Evolutionary conservation across 2,113 vertebrate genomes (phyloP).

Genomic region (Pelusios castaneus): DNA sequence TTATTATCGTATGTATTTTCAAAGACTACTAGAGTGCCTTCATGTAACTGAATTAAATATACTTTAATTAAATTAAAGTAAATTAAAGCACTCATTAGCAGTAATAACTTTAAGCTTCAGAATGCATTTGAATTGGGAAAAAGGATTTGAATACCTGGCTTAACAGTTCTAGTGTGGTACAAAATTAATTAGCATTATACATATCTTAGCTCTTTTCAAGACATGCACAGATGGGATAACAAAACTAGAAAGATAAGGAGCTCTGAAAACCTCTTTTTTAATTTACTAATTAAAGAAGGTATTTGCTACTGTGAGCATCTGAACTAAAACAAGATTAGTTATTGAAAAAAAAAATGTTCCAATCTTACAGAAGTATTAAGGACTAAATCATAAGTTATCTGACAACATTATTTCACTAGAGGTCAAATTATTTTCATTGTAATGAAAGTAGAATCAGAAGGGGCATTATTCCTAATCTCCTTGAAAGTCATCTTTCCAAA

Average conservation of each 20-base stretch:
- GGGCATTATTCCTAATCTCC: background rate
- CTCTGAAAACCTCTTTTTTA: slow-evolving; percentile 67
- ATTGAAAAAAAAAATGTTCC: slow-evolving; percentile 46
- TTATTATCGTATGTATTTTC: slow-evolving; percentile 69
- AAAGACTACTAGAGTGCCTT: slow-evolving; percentile 60
- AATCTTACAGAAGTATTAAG: slow-evolving; percentile 51
- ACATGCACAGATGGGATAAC: slow-evolving; percentile 66
- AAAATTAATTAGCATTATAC: slow-evolving; percentile 77
- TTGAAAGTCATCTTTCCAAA: background rate
- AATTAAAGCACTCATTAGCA: slow-evolving; percentile 76
- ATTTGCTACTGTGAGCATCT: slow-evolving; percentile 63
- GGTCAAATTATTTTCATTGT: slow-evolving; percentile 54
- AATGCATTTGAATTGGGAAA: slow-evolving; percentile 67
- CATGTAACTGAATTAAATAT: slow-evolving; percentile 75
- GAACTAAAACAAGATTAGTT: slow-evolving; percentile 69
- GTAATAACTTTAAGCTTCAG: slow-evolving; percentile 74
- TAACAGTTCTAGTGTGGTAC: slow-evolving; percentile 65
- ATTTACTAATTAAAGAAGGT: slow-evolving; percentile 71
- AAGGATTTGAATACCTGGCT: slow-evolving; percentile 76
- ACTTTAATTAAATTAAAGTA: slow-evolving; percentile 79
- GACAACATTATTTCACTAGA: slow-evolving; percentile 56
- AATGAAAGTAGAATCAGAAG: slow-evolving; percentile 10
- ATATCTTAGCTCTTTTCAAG: slow-evolving; percentile 70
- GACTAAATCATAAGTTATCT: slow-evolving; percentile 48
- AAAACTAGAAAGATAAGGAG: slow-evolving; percentile 71